These are phyloP conservation scores for Bicyclus anynana DNA, from an alignment of 1,140 invertebrate genomes.

Conservation along the genomic window DNA sequence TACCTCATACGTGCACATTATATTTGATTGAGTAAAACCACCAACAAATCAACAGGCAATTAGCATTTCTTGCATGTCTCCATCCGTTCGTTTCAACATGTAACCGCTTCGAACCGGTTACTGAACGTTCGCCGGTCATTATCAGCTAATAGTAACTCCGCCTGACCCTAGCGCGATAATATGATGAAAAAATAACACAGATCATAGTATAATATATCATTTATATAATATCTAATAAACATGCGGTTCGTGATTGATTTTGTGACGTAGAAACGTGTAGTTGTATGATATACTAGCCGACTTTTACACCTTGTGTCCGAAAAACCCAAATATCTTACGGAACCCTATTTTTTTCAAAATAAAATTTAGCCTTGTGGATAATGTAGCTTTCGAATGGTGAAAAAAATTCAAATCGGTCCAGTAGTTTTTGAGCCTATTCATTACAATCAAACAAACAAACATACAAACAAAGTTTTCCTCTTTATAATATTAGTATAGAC, in stretches of 20 bases:
- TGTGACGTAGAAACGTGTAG: no score
- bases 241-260: background rate
- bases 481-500: no score
- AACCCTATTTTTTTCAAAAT: no score
- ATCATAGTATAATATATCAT: background rate
- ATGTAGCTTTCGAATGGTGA: no score
- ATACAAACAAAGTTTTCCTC: no score
- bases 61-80: constrained; percentile 5
- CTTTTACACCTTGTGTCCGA: no score
- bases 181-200: background rate
- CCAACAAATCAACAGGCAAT: constrained; percentile 5
- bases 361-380: no score
- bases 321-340: no score
- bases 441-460: no score
- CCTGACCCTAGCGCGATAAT: background rate
- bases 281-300: no score
- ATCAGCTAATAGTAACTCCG: background rate
- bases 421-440: no score
- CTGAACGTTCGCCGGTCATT: constrained; percentile 1
- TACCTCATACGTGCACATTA: background rate
- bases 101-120: constrained; percentile 11
- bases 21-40: constrained; percentile 3
- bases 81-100: constrained; percentile 5
- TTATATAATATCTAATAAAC: background rate
- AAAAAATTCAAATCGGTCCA: no score